Percentiles rank a stretch among this genome's conserved stretches.
These are phyloP conservation scores for Amazonetta brasiliensis DNA, from an alignment of 2,797 vertebrate species.

Conservation along the genomic window DNA sequence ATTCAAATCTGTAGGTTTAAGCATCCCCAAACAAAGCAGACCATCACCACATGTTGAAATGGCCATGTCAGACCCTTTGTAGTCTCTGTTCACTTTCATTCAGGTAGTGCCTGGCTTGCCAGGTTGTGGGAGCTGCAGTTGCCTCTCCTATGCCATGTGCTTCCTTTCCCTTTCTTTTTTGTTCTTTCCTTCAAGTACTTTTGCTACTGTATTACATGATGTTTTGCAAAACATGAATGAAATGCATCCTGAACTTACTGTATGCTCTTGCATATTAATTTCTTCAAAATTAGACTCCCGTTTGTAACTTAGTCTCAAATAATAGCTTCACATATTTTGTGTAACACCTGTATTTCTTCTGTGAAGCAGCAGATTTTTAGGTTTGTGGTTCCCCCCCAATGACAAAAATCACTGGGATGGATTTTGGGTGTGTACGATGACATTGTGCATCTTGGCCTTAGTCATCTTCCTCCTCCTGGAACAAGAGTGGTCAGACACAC, in stretches of 20 bases:
- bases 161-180: background rate
- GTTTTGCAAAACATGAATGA: background rate
- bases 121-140: background rate
- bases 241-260: fast-evolving
- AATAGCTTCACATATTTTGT: background rate
- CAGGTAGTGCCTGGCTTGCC: background rate
- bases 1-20: background rate
- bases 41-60: background rate
- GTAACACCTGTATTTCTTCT: background rate
- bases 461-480: background rate
- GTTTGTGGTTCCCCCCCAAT: background rate
- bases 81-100: background rate
- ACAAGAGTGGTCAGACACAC: background rate
- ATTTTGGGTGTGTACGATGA: background rate
- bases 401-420: background rate
- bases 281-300: background rate
- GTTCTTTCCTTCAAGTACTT: background rate
- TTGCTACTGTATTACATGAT: background rate
- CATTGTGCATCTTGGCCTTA: background rate
- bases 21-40: background rate
- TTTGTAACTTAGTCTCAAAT: background rate
- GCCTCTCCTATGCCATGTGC: background rate
- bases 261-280: background rate
- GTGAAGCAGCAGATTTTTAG: background rate
- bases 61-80: background rate